Conservation (phyloP, 2,797 vertebrate genomes). For the Pelochelys cantorii region DNA sequence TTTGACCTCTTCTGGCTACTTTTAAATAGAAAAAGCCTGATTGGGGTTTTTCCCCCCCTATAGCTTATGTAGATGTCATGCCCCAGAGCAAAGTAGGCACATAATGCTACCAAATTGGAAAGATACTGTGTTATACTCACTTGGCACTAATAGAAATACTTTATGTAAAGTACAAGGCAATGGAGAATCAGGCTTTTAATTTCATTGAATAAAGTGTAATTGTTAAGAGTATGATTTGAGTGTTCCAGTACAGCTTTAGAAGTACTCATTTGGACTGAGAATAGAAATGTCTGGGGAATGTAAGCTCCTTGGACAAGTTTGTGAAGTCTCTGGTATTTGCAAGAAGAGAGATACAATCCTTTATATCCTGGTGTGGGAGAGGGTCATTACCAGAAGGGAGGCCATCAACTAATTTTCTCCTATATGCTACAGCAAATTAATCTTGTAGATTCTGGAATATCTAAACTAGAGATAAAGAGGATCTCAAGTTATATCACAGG, state of each 20-base stretch:
- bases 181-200: neutral
- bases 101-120: neutral
- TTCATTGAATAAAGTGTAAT: neutral
- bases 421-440: neutral
- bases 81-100: neutral
- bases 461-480: neutral
- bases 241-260: neutral
- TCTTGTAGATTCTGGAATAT: neutral
- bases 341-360: neutral
- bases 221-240: neutral
- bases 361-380: neutral
- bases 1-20: constrained; percentile 36
- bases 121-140: neutral
- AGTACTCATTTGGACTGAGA: neutral
- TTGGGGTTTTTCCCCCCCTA: neutral
- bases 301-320: neutral
- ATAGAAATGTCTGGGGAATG: neutral
- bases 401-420: rapidly evolving
- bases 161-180: neutral
- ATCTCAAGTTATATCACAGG: neutral
- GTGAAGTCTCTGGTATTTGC: neutral
- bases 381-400: neutral
- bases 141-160: neutral
- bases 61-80: constrained; percentile 1
- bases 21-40: neutral